Evolutionary conservation across 92 coral and sea anemone genomes (phyloP), one percentile per base, ranked within the genome.

Genomic region (Bergia sp.): DNA sequence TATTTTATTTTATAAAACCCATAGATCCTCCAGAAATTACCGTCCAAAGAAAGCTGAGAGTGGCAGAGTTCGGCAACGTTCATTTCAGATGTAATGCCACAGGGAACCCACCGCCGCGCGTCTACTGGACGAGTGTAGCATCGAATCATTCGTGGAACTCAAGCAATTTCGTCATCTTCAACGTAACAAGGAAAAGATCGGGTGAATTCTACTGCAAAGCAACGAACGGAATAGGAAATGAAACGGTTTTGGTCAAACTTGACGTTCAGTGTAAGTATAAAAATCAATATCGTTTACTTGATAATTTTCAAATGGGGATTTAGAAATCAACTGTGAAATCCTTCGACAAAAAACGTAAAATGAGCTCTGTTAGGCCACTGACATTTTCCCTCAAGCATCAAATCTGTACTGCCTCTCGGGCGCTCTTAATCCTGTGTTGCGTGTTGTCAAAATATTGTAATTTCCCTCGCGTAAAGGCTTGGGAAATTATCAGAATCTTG

Each of bases 121-220:
- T 82, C 10, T 23, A 44, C 40, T 82, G 86, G 86, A 69, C 38
- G 37, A 82, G 77, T 23, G 41, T 40, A 36, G 37, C 37, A 7
- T 40, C 4, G 7, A 41, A 67, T 29, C 13, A 40, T 21, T 58
- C 61, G 41, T 82, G 86, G 86, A 82, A 82, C 21, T n/a, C 66
- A 8, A 43, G 41, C 42, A 42, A 58, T 82, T 82, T 82, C 20
- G 23, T 1, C 23, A n/a, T 82, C 4, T 7, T 3, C 21, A 69
- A 82, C 16, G 77, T 82, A 43, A 82, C 18, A 0, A 82, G 86
- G 37, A 44, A 0, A 10, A 3, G 1, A 4, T 82, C 86, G 57
- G 86, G 86, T 23, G 44, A 4, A 37, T 82, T 66, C 57, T 69
- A 67, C 42, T 82, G 86, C 77, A 82, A 15, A 43, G 86, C 86